Evolutionary conservation across 1,140 invertebrate species (phyloP).

Genomic region (Drosophila persimilis): DNA sequence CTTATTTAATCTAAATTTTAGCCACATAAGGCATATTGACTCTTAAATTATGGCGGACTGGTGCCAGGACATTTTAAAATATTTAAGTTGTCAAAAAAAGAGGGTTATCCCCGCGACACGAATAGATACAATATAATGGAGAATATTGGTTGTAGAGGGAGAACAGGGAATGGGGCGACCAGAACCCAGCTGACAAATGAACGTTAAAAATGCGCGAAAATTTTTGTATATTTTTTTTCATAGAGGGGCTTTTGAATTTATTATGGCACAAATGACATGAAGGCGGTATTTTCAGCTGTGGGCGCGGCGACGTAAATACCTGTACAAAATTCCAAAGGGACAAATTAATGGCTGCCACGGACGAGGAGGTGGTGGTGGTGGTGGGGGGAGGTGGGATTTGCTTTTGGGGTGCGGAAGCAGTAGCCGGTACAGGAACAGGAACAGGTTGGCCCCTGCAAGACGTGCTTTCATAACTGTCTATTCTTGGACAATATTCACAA

Average conservation of each 20-base stretch:
- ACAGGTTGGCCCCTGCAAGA: not conserved
- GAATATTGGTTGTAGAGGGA: not conserved
- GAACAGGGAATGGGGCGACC: slow-evolving; percentile 3
- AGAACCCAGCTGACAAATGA: slow-evolving; percentile 62
- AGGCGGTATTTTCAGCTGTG: not conserved
- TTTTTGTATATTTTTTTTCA: slow-evolving; percentile 22
- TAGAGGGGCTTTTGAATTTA: slow-evolving; percentile 66
- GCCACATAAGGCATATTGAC: too few relatives aligned
- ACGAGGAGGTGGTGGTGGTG: not conserved
- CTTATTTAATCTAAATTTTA: too few relatives aligned
- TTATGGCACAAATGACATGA: slow-evolving; percentile 51
- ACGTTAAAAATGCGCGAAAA: slow-evolving; percentile 53
- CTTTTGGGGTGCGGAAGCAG: too few relatives aligned
- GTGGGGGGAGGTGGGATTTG: not conserved
- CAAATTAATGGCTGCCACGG: slow-evolving; percentile 26
- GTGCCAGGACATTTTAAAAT: slow-evolving; percentile 71
- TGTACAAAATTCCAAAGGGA: slow-evolving; percentile 59
- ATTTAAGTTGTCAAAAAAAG: slow-evolving; percentile 55
- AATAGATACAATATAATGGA: not conserved
- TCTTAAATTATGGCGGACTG: too few relatives aligned
- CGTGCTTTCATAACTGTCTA: slow-evolving; percentile 15
- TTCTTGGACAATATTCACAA: slow-evolving; percentile 53
- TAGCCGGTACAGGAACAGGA: too few relatives aligned
- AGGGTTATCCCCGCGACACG: not conserved
- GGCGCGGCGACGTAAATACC: slow-evolving; percentile 32